phyloP scores from a whole-genome alignment of 1,140 invertebrate species.

The Trachymyrmex septentrionalis region DNA sequence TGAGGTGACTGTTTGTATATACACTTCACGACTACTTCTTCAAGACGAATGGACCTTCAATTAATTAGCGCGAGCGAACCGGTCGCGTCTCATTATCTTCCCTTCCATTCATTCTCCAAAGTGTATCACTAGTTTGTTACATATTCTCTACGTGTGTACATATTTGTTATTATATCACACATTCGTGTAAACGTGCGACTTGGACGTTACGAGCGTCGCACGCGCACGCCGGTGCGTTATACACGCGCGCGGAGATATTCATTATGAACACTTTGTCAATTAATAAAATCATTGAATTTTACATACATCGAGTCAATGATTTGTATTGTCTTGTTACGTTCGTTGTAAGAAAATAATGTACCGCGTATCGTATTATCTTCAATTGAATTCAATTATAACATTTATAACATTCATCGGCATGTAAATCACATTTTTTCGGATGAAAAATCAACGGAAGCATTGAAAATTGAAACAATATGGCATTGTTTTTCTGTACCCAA shows the following conservation, averaged over 20 bases:
- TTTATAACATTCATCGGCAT: conserved; percentile 39
- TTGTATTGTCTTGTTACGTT: conserved; percentile 45
- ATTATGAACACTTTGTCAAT: conserved; percentile 87
- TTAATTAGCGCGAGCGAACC: conserved; percentile 3
- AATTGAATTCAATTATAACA: conserved; percentile 19
- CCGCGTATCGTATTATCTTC: background rate
- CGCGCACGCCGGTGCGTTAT: conserved; percentile 62
- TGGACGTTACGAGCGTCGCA: conserved; percentile 70
- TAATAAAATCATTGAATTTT: conserved; percentile 86
- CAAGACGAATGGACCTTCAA: conserved; percentile 27
- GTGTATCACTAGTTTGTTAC: conserved; percentile 86
- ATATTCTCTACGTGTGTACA: conserved; percentile 84
- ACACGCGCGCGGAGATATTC: conserved; percentile 85
- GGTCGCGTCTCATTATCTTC: conserved; percentile 67
- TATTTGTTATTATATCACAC: conserved; percentile 84
- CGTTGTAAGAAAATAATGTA: conserved; percentile 22
- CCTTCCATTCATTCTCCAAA: conserved; percentile 77
- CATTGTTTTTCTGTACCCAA: conserved; percentile 45
- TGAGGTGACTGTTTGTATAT: conserved; percentile 68
- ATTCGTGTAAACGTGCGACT: conserved; percentile 71
- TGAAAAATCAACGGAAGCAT: conserved; percentile 9
- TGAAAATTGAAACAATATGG: conserved; percentile 34
- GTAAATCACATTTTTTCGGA: background rate
- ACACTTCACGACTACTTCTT: conserved; percentile 27
- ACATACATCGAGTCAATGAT: conserved; percentile 69